Percentiles rank a stretch among this genome's conserved stretches.
Evolutionary conservation across 2,113 vertebrate genomes (phyloP).

Genomic region (Oenanthe melanoleuca): DNA sequence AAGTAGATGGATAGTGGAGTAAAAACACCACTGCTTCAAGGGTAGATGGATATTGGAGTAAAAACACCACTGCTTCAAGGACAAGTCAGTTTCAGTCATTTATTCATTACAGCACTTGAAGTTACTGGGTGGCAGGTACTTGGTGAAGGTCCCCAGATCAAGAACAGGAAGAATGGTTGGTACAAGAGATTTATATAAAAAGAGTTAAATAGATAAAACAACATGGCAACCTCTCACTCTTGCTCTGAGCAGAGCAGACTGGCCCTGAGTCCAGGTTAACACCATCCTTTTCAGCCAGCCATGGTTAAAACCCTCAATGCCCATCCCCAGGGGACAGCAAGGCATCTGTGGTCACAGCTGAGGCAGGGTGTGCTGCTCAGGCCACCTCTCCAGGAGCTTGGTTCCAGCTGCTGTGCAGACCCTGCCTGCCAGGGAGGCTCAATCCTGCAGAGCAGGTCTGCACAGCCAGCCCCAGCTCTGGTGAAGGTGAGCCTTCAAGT

Average conservation of each 20-base stretch:
- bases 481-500: not conserved
- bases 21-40: not conserved
- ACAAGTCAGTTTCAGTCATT: not conserved
- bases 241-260: not conserved
- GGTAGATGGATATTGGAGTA: not conserved
- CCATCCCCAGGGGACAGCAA: not conserved
- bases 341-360: not conserved
- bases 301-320: not conserved
- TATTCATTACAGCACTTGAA: constrained; percentile 28
- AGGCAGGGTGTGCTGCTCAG: not conserved
- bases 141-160: not conserved
- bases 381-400: not conserved
- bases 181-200: not conserved
- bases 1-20: not conserved
- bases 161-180: not conserved
- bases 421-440: not conserved
- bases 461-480: not conserved
- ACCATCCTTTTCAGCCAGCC: not conserved
- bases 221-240: not conserved
- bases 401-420: not conserved
- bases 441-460: not conserved
- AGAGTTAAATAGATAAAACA: constrained; percentile 15
- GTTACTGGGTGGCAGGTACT: not conserved
- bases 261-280: not conserved
- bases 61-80: not conserved